Base-by-base conservation (phyloP, 2,113 vertebrate species). In the Strix uralensis region DNA sequence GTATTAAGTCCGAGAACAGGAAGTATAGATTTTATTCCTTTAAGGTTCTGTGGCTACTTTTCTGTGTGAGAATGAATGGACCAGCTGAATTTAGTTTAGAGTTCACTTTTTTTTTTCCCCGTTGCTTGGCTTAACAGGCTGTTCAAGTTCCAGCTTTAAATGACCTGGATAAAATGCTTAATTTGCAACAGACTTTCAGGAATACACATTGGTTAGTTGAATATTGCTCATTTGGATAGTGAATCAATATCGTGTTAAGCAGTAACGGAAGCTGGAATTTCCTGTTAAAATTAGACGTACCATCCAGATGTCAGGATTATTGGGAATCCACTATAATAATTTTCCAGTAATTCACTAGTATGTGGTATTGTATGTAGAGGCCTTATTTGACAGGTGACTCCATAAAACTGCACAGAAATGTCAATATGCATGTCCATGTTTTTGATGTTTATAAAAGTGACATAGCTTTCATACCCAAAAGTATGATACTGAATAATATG, bases 341-440 rank as follows among this genome's bases (percentile, higher is more conserved):
- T 95, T 96, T 90, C 78, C 90, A 88, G 90, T 95, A 97, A 95
- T 85, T 94, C 88, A 79, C 74, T 93, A 95, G 93, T 96, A 77
- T 90, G 90, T 96, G 96, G 78, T 97, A 88, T 92, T 95, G 90
- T 97, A 94, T 88, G 94, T 96, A 96, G 96, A 96, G 92, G 90
- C 95, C 85, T 97, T 95, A 95, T 92, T 96, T 97, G 96, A 96
- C 91, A 94, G 90, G 96, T 95, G 94, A 96, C 85, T 90, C 90
- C 93, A 83, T 96, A 79, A 91, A 97, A 94, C 95, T 96, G 96
- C 95, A 97, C 86, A 97, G 85, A 96, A 86, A 77, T 92, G 85
- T 96, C 93, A 88, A 85, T 94, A 93, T 97, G 96, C 95, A 97
- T 95, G 92, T 96, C 90, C 95, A 96, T 91, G 96, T 94, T 97